Base-by-base conservation (phyloP, 2,797 vertebrate genomes). In the Centroberyx gerrardi region DNA sequence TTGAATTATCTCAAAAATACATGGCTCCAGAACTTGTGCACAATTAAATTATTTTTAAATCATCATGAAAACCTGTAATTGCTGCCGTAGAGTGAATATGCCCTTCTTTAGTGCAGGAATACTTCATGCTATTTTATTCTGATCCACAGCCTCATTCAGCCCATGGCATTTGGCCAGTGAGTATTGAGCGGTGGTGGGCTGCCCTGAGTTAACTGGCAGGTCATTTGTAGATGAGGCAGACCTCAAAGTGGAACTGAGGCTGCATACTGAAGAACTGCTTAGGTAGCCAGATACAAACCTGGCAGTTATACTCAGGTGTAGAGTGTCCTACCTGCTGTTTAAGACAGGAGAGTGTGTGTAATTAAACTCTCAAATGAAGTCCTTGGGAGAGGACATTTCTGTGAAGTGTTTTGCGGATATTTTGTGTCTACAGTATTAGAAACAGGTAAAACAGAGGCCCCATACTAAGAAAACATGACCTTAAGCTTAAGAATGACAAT, bases 201-300 rank as follows among this genome's bases (percentile, higher is more conserved):
- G 81, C 82, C 85, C 86, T 59, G 78, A 71, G 69, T 82, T 78
- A 66, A 76, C 79, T 86, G 82, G 86, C 83, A 88, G 85, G 78
- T 77, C 79, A 81, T 91, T 91, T 88, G 74, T 78, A 87, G 84
- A 87, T 78, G 73, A 89, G 80, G 82, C 68, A 85, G 69, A 85
- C 71, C 81, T 84, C 76, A 68, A 72, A 76, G 56, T 72, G 65
- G 63, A 73, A 79, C 80, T 36, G 52, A 48, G 42, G 69, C 77
- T 86, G 81, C 87, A 86, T 87, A 82, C 72, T 83, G 61, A 88
- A 84, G 46, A 85, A 83, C 59, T 64, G 63, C 65, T 31, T 62
- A 59, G 52, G 83, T 80, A 55, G 61, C 77, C 61, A 81, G 87
- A 85, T 69, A 73, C 72, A 85, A 84, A 69, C 46, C 63, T 63